Conservation (phyloP, 2,888 invertebrate species). For the Achlya flavicornis region DNA sequence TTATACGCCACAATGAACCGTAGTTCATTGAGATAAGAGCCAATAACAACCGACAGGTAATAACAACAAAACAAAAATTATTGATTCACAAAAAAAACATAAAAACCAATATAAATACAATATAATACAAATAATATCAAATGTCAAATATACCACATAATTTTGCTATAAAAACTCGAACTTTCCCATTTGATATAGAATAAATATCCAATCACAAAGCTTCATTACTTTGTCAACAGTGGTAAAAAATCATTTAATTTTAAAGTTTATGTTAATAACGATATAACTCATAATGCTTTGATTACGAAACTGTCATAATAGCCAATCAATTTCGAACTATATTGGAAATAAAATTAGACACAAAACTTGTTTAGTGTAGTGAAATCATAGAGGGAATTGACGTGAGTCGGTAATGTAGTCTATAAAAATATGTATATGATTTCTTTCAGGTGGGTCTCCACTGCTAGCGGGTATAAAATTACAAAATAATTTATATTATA, state of each 20-base stretch:
- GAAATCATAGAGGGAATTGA: slow-evolving; percentile 41
- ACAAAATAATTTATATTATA: no score
- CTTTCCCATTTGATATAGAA: slow-evolving; percentile 24
- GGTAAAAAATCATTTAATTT: slow-evolving; percentile 45
- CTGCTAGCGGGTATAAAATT: slow-evolving; percentile 23
- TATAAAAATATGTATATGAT: slow-evolving; percentile 40
- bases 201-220: slow-evolving; percentile 32
- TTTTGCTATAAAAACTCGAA: slow-evolving; percentile 45
- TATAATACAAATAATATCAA: slow-evolving; percentile 25
- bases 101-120: slow-evolving; percentile 20
- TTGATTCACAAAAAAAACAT: slow-evolving; percentile 35
- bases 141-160: slow-evolving; percentile 38
- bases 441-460: slow-evolving; percentile 27
- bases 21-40: not conserved
- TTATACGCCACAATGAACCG: not conserved
- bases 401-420: slow-evolving; percentile 25
- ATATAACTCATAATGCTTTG: slow-evolving; percentile 52
- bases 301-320: slow-evolving; percentile 54
- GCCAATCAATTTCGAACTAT: slow-evolving; percentile 48
- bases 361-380: slow-evolving; percentile 47
- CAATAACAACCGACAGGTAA: not conserved
- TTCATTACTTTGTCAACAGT: slow-evolving; percentile 53
- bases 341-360: slow-evolving; percentile 55
- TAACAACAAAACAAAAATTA: slow-evolving; percentile 32
- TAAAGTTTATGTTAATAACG: slow-evolving; percentile 47